phyloP scores from a whole-genome alignment of 2,113 vertebrate genomes.

The Brachyistius frenatus region DNA sequence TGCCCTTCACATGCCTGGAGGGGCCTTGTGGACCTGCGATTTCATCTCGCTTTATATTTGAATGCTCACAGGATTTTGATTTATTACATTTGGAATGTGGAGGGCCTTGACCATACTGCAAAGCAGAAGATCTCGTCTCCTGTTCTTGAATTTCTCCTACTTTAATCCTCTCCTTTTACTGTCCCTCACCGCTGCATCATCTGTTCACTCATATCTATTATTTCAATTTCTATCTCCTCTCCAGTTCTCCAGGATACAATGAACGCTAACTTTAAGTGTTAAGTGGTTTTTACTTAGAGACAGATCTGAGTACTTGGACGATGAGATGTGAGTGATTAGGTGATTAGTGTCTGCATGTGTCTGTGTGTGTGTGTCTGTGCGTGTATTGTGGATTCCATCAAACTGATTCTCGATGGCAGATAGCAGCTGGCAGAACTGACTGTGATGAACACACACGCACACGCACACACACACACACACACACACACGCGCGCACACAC shows the following conservation, averaged over 20 bases:
- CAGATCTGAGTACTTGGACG: constrained; percentile 43
- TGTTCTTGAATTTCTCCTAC: constrained; percentile 26
- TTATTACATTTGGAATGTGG: constrained; percentile 30
- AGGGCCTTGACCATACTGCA: constrained; percentile 26
- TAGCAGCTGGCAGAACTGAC: constrained; percentile 60
- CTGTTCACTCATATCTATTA: constrained; percentile 9
- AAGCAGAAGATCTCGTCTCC: constrained; percentile 29
- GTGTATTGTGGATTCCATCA: constrained; percentile 40
- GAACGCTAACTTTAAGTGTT: constrained; percentile 30
- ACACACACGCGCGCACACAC: constrained; percentile 5
- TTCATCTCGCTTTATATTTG: constrained; percentile 32
- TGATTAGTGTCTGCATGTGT: constrained; percentile 40
- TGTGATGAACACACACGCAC: constrained; percentile 40
- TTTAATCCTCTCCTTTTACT: constrained; percentile 26
- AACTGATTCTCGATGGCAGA: constrained; percentile 62
- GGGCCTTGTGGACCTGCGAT: constrained; percentile 13
- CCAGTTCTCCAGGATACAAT: constrained; percentile 25
- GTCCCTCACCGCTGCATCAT: constrained; percentile 21
- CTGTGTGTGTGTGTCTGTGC: neutral
- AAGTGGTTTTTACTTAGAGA: constrained; percentile 48
- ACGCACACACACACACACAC: constrained; percentile 13
- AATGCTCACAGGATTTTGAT: constrained; percentile 28
- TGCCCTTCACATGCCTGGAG: constrained; percentile 24
- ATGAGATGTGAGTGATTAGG: constrained; percentile 46
- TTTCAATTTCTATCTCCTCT: constrained; percentile 22